Conservation (phyloP, 2,113 vertebrate species). For the Dasyprocta punctata region DNA sequence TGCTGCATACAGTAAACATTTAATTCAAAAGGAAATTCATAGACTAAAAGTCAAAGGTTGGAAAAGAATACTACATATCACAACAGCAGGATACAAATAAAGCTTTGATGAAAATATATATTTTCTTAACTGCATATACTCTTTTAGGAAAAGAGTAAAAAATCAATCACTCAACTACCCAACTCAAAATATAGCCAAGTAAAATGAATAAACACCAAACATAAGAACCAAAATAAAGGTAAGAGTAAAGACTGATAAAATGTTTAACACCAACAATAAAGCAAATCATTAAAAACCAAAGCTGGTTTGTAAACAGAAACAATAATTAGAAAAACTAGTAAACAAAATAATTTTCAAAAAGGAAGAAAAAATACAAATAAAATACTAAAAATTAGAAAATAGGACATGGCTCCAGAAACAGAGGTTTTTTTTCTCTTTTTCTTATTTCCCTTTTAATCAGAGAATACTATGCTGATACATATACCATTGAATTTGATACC, state of each 20-base stretch:
- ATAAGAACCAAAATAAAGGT: slow-evolving; percentile 8
- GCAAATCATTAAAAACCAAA: background rate
- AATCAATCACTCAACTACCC: background rate
- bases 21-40: too few relatives aligned
- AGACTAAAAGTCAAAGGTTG: too few relatives aligned
- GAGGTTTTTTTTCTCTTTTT: background rate
- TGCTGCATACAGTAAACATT: too few relatives aligned
- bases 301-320: background rate
- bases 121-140: background rate
- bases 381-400: background rate
- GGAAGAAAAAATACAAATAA: background rate
- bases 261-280: background rate
- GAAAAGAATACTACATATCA: background rate
- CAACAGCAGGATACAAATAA: background rate
- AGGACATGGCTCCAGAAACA: background rate
- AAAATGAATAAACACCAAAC: background rate
- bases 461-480: background rate
- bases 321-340: background rate
- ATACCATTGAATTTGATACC: background rate
- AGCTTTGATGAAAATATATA: background rate
- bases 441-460: background rate
- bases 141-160: background rate
- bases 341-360: background rate
- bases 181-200: background rate
- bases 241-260: background rate